Evolutionary conservation across 2,888 invertebrate genomes (phyloP).

Genomic region (Eurois occulta): DNA sequence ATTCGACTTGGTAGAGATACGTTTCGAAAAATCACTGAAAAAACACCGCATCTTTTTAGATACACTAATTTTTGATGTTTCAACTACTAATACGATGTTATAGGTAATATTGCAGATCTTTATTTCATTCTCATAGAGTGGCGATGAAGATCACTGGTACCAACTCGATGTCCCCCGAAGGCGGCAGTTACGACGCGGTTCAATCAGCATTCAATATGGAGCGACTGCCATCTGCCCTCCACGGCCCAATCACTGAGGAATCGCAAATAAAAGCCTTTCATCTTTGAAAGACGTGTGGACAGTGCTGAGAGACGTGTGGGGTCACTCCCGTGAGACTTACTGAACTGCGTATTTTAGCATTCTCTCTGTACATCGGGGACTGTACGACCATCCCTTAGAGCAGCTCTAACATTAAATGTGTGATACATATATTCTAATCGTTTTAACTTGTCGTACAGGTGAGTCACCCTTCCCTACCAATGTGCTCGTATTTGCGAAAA

Average conservation of each 20-base stretch:
- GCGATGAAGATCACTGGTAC: not conserved
- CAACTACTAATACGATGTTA: not conserved
- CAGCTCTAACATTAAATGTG: too few relatives aligned
- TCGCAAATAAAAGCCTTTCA: constrained; percentile 12
- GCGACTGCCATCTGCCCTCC: not conserved
- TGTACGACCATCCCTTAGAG: not conserved
- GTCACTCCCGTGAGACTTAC: constrained; percentile 5
- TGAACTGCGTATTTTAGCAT: not conserved
- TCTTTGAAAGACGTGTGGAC: constrained; percentile 11
- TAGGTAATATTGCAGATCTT: not conserved
- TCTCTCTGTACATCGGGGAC: not conserved
- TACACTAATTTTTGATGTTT: not conserved
- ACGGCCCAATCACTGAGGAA: not conserved
- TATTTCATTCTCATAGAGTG: not conserved
- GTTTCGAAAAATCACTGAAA: too few relatives aligned
- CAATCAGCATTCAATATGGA: constrained; percentile 25
- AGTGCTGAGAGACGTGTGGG: too few relatives aligned
- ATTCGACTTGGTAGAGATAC: not conserved
- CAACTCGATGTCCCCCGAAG: not conserved
- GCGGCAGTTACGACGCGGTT: not conserved
- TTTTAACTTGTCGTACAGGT: too few relatives aligned
- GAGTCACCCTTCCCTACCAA: too few relatives aligned
- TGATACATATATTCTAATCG: too few relatives aligned
- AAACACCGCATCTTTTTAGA: too few relatives aligned
- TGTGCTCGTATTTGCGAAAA: too few relatives aligned